phyloP scores from a whole-genome alignment of 1,140 invertebrate genomes.

The Marisa cornuarietis region DNA sequence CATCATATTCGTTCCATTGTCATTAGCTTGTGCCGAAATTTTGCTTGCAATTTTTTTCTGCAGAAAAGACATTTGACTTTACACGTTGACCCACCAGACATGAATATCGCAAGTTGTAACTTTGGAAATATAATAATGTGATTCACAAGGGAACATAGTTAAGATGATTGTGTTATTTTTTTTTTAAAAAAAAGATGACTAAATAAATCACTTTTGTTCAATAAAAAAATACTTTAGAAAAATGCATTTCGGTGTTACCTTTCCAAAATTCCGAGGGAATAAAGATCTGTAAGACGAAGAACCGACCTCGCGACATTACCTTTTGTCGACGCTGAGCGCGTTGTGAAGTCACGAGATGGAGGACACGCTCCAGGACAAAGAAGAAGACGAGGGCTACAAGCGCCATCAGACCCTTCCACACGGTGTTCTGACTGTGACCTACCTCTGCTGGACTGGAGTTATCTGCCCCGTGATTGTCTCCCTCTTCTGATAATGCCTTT shows the following conservation, averaged over 20 bases:
- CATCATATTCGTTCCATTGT: not conserved
- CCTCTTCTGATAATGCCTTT: too few species aligned
- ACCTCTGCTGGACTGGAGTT: constrained; percentile 4
- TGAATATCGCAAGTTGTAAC: too few species aligned
- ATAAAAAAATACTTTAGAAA: too few species aligned
- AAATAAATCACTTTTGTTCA: too few species aligned
- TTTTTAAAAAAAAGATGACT: too few species aligned
- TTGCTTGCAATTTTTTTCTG: not conserved
- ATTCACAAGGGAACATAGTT: too few species aligned
- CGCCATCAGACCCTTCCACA: constrained; percentile 85
- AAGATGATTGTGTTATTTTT: too few species aligned
- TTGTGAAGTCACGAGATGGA: constrained; percentile 57
- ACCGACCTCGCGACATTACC: not conserved
- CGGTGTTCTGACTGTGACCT: constrained; percentile 71
- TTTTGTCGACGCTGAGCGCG: constrained; percentile 17
- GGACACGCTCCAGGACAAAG: constrained; percentile 84
- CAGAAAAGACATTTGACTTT: not conserved
- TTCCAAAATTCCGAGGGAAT: not conserved
- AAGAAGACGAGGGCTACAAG: constrained; percentile 87
- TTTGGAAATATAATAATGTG: too few species aligned
- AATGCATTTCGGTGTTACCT: too few species aligned
- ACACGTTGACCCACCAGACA: too few species aligned
- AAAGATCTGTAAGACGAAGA: not conserved
- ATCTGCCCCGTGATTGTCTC: not conserved
- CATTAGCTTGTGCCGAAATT: not conserved